Percentiles rank a stretch among this genome's conserved stretches.
phyloP scores from a whole-genome alignment of 2,888 invertebrate genomes.

The Cheilosia vernalis region DNA sequence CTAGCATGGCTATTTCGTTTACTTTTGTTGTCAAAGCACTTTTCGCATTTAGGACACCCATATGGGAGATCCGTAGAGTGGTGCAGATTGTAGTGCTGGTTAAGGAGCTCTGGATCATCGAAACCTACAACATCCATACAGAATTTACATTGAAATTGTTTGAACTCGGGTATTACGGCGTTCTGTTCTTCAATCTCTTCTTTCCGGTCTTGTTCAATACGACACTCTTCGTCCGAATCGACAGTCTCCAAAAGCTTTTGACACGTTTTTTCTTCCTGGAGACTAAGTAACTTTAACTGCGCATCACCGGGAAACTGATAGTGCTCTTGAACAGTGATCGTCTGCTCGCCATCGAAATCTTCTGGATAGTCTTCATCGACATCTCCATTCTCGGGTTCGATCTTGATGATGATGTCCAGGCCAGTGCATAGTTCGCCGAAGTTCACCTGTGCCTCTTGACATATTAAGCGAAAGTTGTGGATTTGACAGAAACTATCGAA shows the following conservation, averaged over 20 bases:
- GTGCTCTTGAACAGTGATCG: conserved; percentile 58
- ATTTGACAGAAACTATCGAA: conserved; percentile 70
- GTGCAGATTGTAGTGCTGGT: conserved; percentile 51
- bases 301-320: conserved; percentile 49
- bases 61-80: conserved; percentile 54
- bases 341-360: conserved; percentile 60
- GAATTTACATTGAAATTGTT: conserved; percentile 47
- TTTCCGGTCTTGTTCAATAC: conserved; percentile 11
- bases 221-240: conserved; percentile 10
- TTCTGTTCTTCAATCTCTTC: conserved; percentile 48
- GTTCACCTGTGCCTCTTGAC: conserved; percentile 61
- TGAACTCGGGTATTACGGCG: conserved; percentile 44
- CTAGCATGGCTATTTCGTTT: conserved; percentile 61
- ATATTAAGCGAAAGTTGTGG: conserved; percentile 61
- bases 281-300: not conserved
- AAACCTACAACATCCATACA: conserved; percentile 64
- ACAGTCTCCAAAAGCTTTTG: conserved; percentile 7
- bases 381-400: conserved; percentile 31
- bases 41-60: conserved; percentile 60
- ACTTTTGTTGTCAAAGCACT: conserved; percentile 37
- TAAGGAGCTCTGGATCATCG: conserved; percentile 53
- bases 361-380: conserved; percentile 45
- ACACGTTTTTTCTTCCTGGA: conserved; percentile 1
- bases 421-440: conserved; percentile 60
- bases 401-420: conserved; percentile 63